phyloP scores from a whole-genome alignment of 2,113 vertebrate genomes.

The Pollachius pollachius region DNA sequence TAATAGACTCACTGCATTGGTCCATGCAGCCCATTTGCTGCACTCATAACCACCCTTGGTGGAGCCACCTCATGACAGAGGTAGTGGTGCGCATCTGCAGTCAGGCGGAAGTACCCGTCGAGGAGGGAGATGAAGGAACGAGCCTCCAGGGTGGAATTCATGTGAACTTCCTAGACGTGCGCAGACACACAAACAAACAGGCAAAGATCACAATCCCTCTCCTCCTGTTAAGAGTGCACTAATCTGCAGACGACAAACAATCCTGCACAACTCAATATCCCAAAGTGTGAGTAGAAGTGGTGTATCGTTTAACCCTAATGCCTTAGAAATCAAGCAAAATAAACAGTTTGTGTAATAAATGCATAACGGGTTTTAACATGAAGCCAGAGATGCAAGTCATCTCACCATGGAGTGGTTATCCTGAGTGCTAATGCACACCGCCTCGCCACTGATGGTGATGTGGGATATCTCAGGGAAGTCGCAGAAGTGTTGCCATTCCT shows the following conservation, averaged over 20 bases:
- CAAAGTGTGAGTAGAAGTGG: too few relatives aligned
- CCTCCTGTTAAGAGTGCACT: too few relatives aligned
- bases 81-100: constrained; percentile 88
- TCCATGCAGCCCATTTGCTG: constrained; percentile 82
- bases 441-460: constrained; percentile 68
- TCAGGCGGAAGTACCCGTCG: constrained; percentile 92
- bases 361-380: constrained; percentile 16
- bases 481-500: constrained; percentile 78
- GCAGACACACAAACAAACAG: constrained; percentile 38
- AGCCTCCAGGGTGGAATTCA: constrained; percentile 72
- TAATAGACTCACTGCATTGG: constrained; percentile 83
- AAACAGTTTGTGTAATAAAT: constrained; percentile 11
- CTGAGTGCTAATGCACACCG: constrained; percentile 80
- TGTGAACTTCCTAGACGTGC: constrained; percentile 76
- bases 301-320: too few relatives aligned
- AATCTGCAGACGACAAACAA: too few relatives aligned
- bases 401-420: constrained; percentile 87
- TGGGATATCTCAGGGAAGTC: constrained; percentile 90
- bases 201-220: constrained; percentile 24
- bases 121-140: constrained; percentile 83
- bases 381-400: constrained; percentile 10
- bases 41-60: constrained; percentile 81
- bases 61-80: constrained; percentile 90
- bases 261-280: too few relatives aligned
- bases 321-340: too few relatives aligned